Percentiles rank a stretch among this genome's conserved stretches.
Conservation (phyloP, 1,140 invertebrate genomes). For the Uloborus diversus region DNA sequence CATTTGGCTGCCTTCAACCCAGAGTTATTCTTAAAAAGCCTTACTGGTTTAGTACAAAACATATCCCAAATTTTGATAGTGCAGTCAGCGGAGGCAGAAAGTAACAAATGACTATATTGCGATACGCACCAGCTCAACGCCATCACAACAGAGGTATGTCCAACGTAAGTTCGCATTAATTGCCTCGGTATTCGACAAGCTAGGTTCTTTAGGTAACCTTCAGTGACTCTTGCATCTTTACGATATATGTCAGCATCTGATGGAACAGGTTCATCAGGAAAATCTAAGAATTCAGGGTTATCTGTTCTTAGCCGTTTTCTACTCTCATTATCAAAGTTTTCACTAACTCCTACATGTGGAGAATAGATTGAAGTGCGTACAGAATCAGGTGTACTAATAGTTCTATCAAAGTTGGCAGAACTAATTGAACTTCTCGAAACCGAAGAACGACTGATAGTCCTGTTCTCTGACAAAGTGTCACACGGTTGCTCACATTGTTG, state of each 20-base stretch:
- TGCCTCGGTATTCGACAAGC: background rate
- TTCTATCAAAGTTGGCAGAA: background rate
- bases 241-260: background rate
- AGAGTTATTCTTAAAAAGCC: background rate
- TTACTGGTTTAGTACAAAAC: background rate
- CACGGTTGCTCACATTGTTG: too few relatives aligned
- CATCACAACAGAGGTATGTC: slow-evolving; percentile 4
- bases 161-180: background rate
- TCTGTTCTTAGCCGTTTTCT: background rate
- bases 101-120: slow-evolving; percentile 25
- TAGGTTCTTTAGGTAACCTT: background rate
- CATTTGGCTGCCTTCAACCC: slow-evolving; percentile 28
- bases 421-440: background rate
- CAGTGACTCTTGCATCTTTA: slow-evolving; percentile 23
- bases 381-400: background rate
- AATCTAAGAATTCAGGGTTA: background rate
- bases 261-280: background rate
- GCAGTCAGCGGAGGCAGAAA: slow-evolving; percentile 12
- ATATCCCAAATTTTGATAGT: slow-evolving; percentile 30
- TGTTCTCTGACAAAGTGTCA: background rate
- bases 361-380: background rate
- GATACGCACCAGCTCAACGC: slow-evolving; percentile 17
- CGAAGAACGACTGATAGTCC: background rate
- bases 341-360: background rate
- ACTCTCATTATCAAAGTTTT: background rate